phyloP scores from a whole-genome alignment of 2,113 vertebrate genomes.

The Chionomys nivalis region DNA sequence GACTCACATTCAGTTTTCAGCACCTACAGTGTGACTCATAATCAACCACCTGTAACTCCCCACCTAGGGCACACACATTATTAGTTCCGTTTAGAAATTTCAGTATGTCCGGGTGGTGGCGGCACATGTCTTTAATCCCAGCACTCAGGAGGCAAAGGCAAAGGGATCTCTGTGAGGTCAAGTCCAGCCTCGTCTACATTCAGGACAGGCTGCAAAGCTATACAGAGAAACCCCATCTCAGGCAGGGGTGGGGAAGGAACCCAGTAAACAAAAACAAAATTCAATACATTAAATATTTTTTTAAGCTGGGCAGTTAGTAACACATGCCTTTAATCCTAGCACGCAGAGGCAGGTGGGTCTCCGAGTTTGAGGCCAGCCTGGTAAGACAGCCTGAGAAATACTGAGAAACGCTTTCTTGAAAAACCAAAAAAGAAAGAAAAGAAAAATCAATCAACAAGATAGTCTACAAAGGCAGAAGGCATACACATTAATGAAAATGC shows the following conservation, averaged over 20 bases:
- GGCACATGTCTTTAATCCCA: too few species aligned
- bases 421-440: neutral
- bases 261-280: too few species aligned
- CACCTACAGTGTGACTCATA: neutral
- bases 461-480: conserved; percentile 71
- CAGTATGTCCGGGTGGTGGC: neutral
- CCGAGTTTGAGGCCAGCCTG: neutral
- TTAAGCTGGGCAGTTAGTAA: neutral
- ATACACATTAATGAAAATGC: conserved; percentile 64
- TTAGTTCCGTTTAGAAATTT: conserved; percentile 50
- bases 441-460: neutral
- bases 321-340: neutral
- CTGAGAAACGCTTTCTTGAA: neutral
- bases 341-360: neutral
- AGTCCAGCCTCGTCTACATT: too few species aligned
- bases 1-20: neutral
- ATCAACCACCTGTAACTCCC: neutral
- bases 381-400: neutral
- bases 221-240: too few species aligned
- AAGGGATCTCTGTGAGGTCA: too few species aligned
- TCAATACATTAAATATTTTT: conserved; percentile 15
- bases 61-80: neutral
- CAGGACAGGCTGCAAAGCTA: too few species aligned
- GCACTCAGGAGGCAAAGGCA: too few species aligned
- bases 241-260: too few species aligned